Conservation (phyloP, 2,888 invertebrate species). For the Lycaena phlaeas region DNA sequence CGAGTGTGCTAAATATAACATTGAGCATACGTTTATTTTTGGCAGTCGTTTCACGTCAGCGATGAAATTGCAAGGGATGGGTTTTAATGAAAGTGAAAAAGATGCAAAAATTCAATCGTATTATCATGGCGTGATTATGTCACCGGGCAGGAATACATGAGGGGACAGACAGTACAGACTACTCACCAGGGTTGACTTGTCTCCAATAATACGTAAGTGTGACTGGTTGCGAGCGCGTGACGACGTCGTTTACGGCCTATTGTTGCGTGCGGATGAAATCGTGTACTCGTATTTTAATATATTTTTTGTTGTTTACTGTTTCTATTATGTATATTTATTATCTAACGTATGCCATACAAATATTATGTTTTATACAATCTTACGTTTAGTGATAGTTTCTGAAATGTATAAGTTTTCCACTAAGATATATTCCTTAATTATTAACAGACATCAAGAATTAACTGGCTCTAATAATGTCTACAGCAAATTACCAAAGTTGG, state of each 20-base stretch:
- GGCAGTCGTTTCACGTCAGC: slow-evolving; percentile 66
- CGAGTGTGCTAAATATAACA: slow-evolving; percentile 70
- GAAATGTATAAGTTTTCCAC: too few species aligned
- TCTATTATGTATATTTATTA: neutral
- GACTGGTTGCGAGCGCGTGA: slow-evolving; percentile 8
- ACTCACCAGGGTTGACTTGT: slow-evolving; percentile 4
- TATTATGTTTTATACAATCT: too few species aligned
- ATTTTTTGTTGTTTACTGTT: slow-evolving; percentile 2
- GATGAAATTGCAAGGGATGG: slow-evolving; percentile 26
- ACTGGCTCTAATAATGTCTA: too few species aligned
- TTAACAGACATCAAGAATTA: too few species aligned
- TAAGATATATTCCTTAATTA: too few species aligned
- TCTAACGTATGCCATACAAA: too few species aligned
- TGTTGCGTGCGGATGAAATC: slow-evolving; percentile 4
- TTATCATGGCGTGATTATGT: neutral
- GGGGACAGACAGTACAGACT: too few species aligned
- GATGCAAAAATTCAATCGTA: slow-evolving; percentile 10
- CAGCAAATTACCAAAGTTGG: too few species aligned
- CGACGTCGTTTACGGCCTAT: slow-evolving; percentile 3
- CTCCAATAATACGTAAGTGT: neutral
- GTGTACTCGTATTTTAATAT: slow-evolving; percentile 2
- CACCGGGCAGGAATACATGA: too few species aligned
- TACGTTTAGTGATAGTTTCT: too few species aligned
- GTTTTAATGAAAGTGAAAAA: slow-evolving; percentile 18
- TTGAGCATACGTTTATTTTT: slow-evolving; percentile 69